Base-by-base conservation (phyloP, 2,888 invertebrate genomes). In the Geotrupes spiniger region DNA sequence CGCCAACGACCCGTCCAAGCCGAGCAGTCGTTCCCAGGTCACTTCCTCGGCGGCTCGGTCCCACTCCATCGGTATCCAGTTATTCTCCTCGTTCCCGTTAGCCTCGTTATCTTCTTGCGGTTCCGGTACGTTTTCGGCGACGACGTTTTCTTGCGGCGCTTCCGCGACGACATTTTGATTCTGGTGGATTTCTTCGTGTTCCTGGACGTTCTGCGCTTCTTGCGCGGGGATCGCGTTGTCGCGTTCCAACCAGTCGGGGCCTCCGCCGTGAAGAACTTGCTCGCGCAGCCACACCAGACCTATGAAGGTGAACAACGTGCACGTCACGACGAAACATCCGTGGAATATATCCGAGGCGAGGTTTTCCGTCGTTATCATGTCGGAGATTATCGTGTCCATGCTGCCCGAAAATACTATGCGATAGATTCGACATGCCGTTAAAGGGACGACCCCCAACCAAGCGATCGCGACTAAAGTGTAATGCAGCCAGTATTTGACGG, bases 11-110 rank as follows among this genome's bases (percentile, higher is more conserved):
- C 98, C 98, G 73, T 99, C 98, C 6, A 99, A 74, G 0, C 98
- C 98, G 1, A 99, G 78, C 4, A 99, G 76, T 56, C 96, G 82
- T 69, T 99, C 98, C 99, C 99, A 99, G 0, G 98, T 99, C 16
- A 99, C 76, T 71, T 99, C 99, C 67, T 97, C 99, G 8, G 92
- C 94, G 0, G 95, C 95, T 54, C 96, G 79, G 68, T 98, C 97
- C 96, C 96, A 98, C 67, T 97, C 97, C 82, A 97, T 93, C 0
- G 95, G 96, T 73, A 97, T 97, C 95, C 97, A 97, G 65, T 95
- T 95, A 51, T 84, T 89, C 63, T 89, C 89, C 65, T 89, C 87
- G 2, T 84, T 83, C 25, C 78, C 83, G 57, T 82, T 69, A 16
- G 79, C 74, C 60, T 83, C 78, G 40, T 65, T 66, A 14, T 53